Percentiles rank a stretch among this genome's conserved stretches.
Evolutionary conservation across 1,140 invertebrate genomes (phyloP).

Genomic region (Parapsyche elsis): DNA sequence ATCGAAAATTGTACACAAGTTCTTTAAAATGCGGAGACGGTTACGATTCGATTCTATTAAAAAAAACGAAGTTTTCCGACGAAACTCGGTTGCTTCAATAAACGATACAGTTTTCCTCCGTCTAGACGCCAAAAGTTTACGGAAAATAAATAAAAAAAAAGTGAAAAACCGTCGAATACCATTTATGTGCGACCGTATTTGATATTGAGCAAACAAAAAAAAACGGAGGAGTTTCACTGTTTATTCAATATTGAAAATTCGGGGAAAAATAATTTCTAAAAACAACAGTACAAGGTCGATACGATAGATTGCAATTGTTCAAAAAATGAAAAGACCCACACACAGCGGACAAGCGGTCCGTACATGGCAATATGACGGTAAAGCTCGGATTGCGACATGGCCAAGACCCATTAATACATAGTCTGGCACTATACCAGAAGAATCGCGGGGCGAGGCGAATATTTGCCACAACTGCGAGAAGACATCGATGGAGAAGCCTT

Average conservation of each 20-base stretch:
- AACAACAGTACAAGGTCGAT: not conserved
- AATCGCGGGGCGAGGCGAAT: not conserved
- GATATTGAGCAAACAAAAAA: not conserved
- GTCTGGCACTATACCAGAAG: not conserved
- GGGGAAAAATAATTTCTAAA: not conserved
- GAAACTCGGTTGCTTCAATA: not conserved
- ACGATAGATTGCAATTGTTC: too few species aligned
- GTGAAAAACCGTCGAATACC: not conserved
- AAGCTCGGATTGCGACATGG: not conserved
- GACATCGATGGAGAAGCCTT: not conserved
- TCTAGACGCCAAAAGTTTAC: constrained; percentile 6
- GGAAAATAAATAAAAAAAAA: constrained; percentile 9
- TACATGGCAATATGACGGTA: not conserved
- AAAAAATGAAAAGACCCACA: too few species aligned
- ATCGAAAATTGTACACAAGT: not conserved
- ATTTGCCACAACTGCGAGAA: not conserved
- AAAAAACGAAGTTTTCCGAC: constrained; percentile 10
- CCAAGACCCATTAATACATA: not conserved
- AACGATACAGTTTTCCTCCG: constrained; percentile 1
- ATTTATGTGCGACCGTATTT: not conserved
- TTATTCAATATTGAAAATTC: not conserved
- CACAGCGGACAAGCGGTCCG: not conserved
- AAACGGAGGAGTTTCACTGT: too few species aligned
- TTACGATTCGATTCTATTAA: constrained; percentile 12
- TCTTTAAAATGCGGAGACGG: not conserved